Percentiles rank a stretch among this genome's conserved stretches.
Evolutionary conservation across 2,113 vertebrate species (phyloP).

Genomic region (Elanus axillaris): DNA sequence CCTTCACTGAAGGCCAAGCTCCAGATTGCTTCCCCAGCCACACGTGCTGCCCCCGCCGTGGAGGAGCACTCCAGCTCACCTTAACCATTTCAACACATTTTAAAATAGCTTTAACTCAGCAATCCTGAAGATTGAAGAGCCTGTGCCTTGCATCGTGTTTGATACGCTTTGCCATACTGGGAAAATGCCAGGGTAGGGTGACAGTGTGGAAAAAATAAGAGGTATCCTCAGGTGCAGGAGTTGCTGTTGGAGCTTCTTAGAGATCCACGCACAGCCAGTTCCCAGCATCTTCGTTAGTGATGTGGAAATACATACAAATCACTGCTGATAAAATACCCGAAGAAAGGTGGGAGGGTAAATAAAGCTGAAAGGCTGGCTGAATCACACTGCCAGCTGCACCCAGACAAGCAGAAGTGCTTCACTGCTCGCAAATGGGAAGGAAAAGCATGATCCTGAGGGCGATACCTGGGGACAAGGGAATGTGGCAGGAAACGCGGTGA

Average conservation of each 20-base stretch:
- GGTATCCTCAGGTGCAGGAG: not conserved
- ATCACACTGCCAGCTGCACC: not conserved
- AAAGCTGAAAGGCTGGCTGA: constrained; percentile 17
- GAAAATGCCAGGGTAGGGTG: not conserved
- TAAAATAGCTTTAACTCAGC: not conserved
- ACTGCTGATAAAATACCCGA: not conserved
- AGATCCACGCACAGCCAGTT: not conserved
- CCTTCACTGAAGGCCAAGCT: not conserved
- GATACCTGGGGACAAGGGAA: not conserved
- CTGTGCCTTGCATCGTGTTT: not conserved
- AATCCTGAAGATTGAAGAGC: not conserved
- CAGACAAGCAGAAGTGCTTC: not conserved
- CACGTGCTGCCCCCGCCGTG: fast-evolving
- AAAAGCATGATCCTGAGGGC: not conserved
- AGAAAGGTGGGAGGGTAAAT: not conserved
- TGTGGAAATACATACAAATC: constrained; percentile 13
- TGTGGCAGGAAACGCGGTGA: not conserved
- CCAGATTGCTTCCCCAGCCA: not conserved
- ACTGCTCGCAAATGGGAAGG: not conserved
- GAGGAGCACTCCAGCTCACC: not conserved
- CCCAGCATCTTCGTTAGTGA: not conserved
- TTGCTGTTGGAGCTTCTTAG: not conserved
- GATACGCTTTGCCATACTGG: not conserved
- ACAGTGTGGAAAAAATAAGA: not conserved
- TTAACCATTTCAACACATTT: not conserved